Evolutionary conservation across 2,797 vertebrate genomes (phyloP).

Genomic region (Lacerta agilis): DNA sequence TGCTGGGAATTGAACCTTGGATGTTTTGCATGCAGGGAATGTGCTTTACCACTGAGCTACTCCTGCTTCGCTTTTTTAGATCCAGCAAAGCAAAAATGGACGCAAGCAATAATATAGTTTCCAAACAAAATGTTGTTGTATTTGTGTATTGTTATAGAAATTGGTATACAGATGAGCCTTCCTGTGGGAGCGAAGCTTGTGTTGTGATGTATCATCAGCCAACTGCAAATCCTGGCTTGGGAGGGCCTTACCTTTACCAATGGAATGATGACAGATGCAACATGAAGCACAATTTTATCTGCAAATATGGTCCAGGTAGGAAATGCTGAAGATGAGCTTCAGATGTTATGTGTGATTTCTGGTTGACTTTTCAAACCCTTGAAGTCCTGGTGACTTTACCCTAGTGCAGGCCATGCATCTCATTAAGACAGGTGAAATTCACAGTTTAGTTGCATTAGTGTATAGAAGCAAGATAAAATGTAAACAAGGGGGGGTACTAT

Average conservation of each 20-base stretch:
- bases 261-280: conserved; percentile 99
- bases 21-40: background rate
- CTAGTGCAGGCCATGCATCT: background rate
- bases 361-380: background rate
- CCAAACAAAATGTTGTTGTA: background rate
- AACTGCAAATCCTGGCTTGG: conserved; percentile 88
- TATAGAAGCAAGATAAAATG: background rate
- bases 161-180: conserved; percentile 96
- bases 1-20: background rate
- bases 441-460: background rate
- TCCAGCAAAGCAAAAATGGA: background rate
- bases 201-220: conserved; percentile 99
- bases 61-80: background rate
- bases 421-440: background rate
- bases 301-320: conserved; percentile 91
- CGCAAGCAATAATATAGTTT: background rate
- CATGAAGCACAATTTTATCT: conserved; percentile 99
- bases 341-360: fast-evolving
- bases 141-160: conserved; percentile 79
- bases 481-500: background rate
- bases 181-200: conserved; percentile 95
- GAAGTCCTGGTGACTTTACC: background rate
- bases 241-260: conserved; percentile 92
- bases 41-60: background rate
- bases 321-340: conserved; percentile 9